Percentiles rank a stretch among this genome's conserved stretches.
Conservation (phyloP, 1,140 invertebrate species). For the Triops cancriformis region DNA sequence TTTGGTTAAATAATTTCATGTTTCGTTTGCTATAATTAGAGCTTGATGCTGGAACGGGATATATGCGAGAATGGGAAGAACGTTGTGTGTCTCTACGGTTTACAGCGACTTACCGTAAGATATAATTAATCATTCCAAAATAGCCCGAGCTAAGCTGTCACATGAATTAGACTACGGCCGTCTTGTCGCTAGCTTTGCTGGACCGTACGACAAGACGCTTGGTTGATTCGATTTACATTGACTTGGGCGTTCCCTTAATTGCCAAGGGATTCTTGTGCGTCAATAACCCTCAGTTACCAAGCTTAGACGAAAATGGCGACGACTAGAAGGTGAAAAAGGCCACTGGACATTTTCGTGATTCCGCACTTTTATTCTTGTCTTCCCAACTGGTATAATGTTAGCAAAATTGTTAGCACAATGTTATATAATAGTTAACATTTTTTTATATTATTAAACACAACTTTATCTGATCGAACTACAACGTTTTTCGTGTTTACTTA, state of each 20-base stretch:
- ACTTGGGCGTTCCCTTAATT: conserved; percentile 17
- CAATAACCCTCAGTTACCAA: conserved; percentile 17
- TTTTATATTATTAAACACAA: too few relatives aligned
- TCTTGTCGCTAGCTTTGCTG: not conserved
- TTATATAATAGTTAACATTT: not conserved
- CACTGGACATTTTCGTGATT: not conserved
- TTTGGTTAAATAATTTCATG: not conserved
- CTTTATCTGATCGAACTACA: too few relatives aligned
- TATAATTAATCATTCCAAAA: not conserved
- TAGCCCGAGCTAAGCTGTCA: not conserved
- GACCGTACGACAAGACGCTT: not conserved
- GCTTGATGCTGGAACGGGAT: not conserved
- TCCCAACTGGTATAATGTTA: not conserved
- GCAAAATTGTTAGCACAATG: not conserved
- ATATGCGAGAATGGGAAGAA: not conserved
- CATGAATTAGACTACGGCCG: not conserved
- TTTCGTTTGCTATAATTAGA: not conserved
- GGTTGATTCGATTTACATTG: not conserved
- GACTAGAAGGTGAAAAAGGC: not conserved
- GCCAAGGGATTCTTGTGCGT: conserved; percentile 4
- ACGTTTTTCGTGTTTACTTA: too few relatives aligned
- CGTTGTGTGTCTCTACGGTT: not conserved
- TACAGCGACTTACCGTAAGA: not conserved
- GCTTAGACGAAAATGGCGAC: not conserved
- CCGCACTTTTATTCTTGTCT: not conserved